Evolutionary conservation across 2,113 vertebrate species (phyloP), one percentile per base, ranked within the genome.

Genomic region (Lontra canadensis): DNA sequence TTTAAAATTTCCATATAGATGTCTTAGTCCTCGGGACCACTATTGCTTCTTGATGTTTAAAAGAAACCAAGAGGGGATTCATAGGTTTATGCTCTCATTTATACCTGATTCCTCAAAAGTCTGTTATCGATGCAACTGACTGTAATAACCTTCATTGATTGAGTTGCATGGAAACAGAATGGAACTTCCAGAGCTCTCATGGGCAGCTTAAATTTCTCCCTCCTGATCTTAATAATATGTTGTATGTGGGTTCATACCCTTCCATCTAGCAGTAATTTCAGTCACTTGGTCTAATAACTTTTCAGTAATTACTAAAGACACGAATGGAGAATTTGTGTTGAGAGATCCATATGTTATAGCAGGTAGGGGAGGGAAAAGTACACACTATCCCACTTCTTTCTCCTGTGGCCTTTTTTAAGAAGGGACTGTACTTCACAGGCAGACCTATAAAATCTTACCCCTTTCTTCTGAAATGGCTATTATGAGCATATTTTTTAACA

Each of bases 1-100:
- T 93, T 5, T 96, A 90, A 85, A 26, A 95, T 96, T 97, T 90
- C 63, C 80, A 47, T 96, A 78, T 95, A 90, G 59, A 88, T 90
- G 34, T 39, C 23, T 87, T 92, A 17, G 14, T 78, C 84, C 93
- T 86, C 1, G 42, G 14, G 14, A 84, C 92, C 90, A 26, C 47
- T 13, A 59, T 71, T 95, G 36, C 89, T 97, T 57, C 94, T 34
- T 90, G 63, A 65, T 76, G 15, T 92, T 94, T 81, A 57, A 96
- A 95, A 85, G 57, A 93, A 81, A 73, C 52, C 8, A 21, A 59
- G 15, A 63, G 17, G 57, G 95, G 92, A 39, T 96, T 94, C 76
- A 78, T 87, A 25, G 86, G 10, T 96, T 96, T 96, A 61, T 86
- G 0, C 26, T 93, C 57, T 23, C 9, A n/a, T 69, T 83, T 89